A percentile compares a stretch with the other conserved stretches of the same genome.
Evolutionary conservation across 2,888 invertebrate genomes (phyloP).

Genomic region (Tubulanus polymorphus): DNA sequence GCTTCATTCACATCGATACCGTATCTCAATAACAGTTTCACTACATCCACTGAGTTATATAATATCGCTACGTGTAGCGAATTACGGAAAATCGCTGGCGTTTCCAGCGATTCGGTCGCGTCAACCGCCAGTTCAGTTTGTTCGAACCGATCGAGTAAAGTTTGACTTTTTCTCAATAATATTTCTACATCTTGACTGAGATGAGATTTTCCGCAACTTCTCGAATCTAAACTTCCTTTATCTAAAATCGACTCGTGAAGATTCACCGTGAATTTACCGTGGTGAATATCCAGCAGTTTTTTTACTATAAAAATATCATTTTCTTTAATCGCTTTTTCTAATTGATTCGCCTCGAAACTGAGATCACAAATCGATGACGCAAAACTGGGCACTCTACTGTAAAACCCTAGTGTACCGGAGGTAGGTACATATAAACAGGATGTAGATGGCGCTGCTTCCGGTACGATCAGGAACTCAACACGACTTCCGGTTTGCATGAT

Average conservation of each 20-base stretch:
- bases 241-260: conserved; percentile 21
- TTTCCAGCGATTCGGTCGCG: conserved; percentile 39
- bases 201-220: conserved; percentile 33
- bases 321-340: conserved; percentile 57
- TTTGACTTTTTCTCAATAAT: conserved; percentile 47
- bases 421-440: conserved; percentile 13
- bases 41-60: conserved; percentile 59
- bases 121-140: conserved; percentile 39
- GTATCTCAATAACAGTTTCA: conserved; percentile 58
- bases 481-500: background rate
- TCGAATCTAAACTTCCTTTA: conserved; percentile 24
- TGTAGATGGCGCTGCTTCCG: conserved; percentile 6
- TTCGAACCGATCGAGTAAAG: conserved; percentile 46
- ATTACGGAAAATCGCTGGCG: conserved; percentile 57
- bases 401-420: conserved; percentile 16
- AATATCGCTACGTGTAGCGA: conserved; percentile 62
- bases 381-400: conserved; percentile 44
- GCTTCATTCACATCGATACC: conserved; percentile 61
- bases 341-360: conserved; percentile 55
- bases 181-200: conserved; percentile 48
- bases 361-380: conserved; percentile 56
- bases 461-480: conserved; percentile 15
- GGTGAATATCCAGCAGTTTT: conserved; percentile 58
- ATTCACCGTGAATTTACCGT: conserved; percentile 48
- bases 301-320: conserved; percentile 57